Conservation (phyloP, 2,888 invertebrate genomes). For the Agrotis segetum region DNA sequence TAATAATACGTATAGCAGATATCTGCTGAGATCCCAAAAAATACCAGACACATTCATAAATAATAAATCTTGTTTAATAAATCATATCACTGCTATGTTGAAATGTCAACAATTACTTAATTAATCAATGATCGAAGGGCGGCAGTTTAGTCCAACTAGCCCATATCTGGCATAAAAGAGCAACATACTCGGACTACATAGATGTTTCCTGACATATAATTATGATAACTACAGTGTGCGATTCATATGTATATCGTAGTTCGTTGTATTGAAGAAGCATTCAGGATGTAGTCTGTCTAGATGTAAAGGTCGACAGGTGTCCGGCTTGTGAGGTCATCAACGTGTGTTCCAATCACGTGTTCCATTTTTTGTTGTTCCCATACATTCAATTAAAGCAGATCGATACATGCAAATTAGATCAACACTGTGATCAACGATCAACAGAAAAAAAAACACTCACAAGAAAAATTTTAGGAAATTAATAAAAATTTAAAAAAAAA, state of each 20-base stretch:
- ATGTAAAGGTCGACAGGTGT: conserved; percentile 82
- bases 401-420: conserved; percentile 24
- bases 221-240: conserved; percentile 38
- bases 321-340: conserved; percentile 82
- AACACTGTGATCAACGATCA: not conserved
- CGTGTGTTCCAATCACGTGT: conserved; percentile 68
- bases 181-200: conserved; percentile 21
- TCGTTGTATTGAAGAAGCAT: conserved; percentile 65
- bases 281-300: conserved; percentile 74
- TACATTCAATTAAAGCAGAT: conserved; percentile 4
- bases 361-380: conserved; percentile 60
- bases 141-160: conserved; percentile 17
- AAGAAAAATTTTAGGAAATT: too few relatives aligned
- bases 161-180: conserved; percentile 38
- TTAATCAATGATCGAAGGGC: conserved; percentile 31
- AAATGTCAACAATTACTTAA: conserved; percentile 49
- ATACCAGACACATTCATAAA: not conserved
- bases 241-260: conserved; percentile 54
- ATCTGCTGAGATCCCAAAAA: not conserved
- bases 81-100: conserved; percentile 6
- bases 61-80: not conserved
- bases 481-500: too few relatives aligned
- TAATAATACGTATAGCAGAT: too few relatives aligned
- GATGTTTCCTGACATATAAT: conserved; percentile 55
- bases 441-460: not conserved